Percentiles rank a stretch among this genome's conserved stretches.
These are phyloP conservation scores for Enoplosus armatus DNA, from an alignment of 2,797 vertebrate species.

Conservation along the genomic window DNA sequence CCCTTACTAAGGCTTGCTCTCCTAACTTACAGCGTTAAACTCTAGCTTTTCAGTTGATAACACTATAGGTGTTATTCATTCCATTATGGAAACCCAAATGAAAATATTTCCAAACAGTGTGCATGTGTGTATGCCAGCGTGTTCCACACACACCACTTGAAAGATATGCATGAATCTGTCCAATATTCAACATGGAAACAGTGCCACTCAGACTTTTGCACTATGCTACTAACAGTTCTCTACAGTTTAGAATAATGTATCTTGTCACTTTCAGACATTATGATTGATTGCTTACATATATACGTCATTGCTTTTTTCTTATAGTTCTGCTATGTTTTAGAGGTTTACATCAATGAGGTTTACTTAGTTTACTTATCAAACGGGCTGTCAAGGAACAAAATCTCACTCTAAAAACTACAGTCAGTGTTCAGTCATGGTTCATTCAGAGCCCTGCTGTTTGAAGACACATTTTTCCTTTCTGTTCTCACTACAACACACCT, in stretches of 20 bases:
- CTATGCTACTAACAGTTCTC: not conserved
- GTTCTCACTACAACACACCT: not conserved
- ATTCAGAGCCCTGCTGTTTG: not conserved
- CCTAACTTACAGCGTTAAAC: not conserved
- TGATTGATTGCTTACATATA: not conserved
- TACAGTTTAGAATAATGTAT: not conserved
- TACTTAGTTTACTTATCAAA: not conserved
- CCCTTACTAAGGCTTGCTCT: not conserved
- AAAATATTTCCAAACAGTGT: not conserved
- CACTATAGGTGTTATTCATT: not conserved
- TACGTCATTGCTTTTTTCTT: not conserved
- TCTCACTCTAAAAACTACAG: not conserved
- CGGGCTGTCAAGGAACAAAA: not conserved
- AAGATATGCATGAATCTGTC: not conserved
- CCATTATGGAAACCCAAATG: not conserved
- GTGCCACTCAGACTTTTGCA: not conserved
- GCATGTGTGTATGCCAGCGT: not conserved
- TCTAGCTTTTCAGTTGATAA: not conserved
- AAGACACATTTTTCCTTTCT: constrained; percentile 10
- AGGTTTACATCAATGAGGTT: not conserved
- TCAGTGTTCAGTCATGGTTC: not conserved
- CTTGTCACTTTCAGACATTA: not conserved
- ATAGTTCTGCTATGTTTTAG: not conserved
- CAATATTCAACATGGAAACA: not conserved
- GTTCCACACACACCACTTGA: not conserved